These are phyloP conservation scores for Zoroaster sp. DNA, from an alignment of 53 echinoderm and acorn worm species.

Conservation along the genomic window DNA sequence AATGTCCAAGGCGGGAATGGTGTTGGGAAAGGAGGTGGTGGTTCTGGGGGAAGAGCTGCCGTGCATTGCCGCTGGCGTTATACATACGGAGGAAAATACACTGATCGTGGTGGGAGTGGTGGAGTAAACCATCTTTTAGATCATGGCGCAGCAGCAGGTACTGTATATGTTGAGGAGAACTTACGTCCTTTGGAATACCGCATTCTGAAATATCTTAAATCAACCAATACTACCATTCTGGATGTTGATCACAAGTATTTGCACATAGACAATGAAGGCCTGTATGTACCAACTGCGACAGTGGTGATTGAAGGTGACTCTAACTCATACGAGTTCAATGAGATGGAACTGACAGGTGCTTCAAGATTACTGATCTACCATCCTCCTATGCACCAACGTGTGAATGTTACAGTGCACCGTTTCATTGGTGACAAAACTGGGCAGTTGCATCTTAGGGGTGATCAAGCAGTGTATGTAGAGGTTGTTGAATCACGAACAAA, in stretches of 20 bases:
- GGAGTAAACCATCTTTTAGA: constrained; percentile 5
- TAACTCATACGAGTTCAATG: constrained; percentile 78
- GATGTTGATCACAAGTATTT: constrained; percentile 90
- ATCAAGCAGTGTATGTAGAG: constrained; percentile 83
- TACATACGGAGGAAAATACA: constrained; percentile 83
- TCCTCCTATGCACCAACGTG: constrained; percentile 58
- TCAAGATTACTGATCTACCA: constrained; percentile 79
- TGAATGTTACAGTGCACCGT: constrained; percentile 78
- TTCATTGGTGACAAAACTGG: constrained; percentile 93
- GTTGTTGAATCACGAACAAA: constrained; percentile 84
- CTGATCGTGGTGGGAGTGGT: constrained; percentile 82
- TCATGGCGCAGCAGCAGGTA: constrained; percentile 88
- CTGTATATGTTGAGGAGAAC: constrained; percentile 87
- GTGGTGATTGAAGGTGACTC: constrained; percentile 78
- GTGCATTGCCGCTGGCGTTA: constrained; percentile 89
- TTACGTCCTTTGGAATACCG: constrained; percentile 83
- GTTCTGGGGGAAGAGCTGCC: constrained; percentile 87
- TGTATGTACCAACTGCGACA: constrained; percentile 74
- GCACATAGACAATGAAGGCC: constrained; percentile 86
- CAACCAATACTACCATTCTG: constrained; percentile 72
- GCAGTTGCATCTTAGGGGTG: constrained; percentile 76
- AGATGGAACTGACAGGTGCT: constrained; percentile 82
- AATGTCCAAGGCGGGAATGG: constrained; percentile 87
- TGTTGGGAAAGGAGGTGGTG: constrained; percentile 77
- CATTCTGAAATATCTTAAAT: constrained; percentile 80